Percentiles rank a stretch among this genome's conserved stretches.
These are phyloP conservation scores for Anableps anableps DNA, from an alignment of 2,797 vertebrate genomes.

Conservation along the genomic window DNA sequence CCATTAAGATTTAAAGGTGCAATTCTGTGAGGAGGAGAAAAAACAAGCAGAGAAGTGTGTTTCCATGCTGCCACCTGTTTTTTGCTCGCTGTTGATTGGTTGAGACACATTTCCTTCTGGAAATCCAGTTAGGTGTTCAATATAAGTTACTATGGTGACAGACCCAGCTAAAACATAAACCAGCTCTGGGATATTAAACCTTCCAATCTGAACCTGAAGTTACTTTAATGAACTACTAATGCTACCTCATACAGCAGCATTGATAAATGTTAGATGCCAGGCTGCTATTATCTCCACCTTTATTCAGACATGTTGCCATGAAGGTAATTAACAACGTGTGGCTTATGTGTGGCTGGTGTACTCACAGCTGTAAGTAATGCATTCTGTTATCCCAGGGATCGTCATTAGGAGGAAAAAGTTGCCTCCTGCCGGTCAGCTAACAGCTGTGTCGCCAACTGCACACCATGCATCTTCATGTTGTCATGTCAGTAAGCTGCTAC, in stretches of 20 bases:
- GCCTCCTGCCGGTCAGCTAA: neutral
- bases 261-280: neutral
- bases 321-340: neutral
- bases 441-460: neutral
- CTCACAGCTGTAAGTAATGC: neutral
- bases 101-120: neutral
- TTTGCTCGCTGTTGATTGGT: neutral
- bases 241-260: neutral
- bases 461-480: neutral
- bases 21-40: neutral
- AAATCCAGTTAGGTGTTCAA: neutral
- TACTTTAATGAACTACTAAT: neutral
- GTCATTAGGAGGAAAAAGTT: neutral
- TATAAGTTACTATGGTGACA: too few relatives aligned
- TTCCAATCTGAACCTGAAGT: neutral
- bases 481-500: neutral
- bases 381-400: neutral
- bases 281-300: neutral
- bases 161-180: neutral
- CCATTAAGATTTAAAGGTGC: neutral
- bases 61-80: neutral
- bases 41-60: neutral
- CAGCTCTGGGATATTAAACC: too few relatives aligned
- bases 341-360: neutral
- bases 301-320: neutral